phyloP scores from a whole-genome alignment of 2,797 vertebrate genomes.

The Crypturellus tataupa region DNA sequence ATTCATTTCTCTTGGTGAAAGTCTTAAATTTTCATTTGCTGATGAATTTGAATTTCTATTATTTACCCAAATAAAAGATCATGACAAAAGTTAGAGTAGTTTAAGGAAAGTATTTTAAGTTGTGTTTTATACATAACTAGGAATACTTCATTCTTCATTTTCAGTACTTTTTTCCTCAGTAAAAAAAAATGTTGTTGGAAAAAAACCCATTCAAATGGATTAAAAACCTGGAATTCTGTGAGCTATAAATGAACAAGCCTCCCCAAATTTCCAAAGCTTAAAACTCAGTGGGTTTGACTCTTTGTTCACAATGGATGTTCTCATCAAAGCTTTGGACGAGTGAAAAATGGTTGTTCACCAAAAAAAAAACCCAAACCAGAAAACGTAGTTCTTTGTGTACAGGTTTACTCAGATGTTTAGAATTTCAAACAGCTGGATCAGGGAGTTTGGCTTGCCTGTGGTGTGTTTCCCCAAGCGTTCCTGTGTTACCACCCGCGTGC shows the following conservation, averaged over 20 bases:
- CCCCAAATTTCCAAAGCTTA: neutral
- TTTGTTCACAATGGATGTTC: neutral
- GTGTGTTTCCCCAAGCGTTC: neutral
- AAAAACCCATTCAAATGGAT: neutral
- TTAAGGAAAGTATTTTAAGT: neutral
- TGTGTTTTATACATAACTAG: neutral
- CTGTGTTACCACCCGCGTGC: no score
- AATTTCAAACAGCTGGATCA: conserved; percentile 28
- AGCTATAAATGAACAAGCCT: neutral
- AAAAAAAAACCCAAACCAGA: neutral
- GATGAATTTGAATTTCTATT: neutral
- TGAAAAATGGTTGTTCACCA: neutral
- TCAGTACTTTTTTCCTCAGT: neutral
- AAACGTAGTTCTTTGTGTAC: neutral
- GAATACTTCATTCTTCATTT: neutral
- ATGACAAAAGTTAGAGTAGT: neutral
- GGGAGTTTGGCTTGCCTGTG: neutral
- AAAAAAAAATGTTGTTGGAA: neutral
- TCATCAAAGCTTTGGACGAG: neutral
- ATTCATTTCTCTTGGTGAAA: neutral
- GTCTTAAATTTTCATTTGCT: neutral
- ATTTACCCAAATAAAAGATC: neutral
- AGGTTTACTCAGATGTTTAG: neutral
- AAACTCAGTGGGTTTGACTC: neutral
- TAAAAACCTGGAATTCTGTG: neutral